Evolutionary conservation across 2,797 vertebrate species (phyloP).

Genomic region (Catharus ustulatus): DNA sequence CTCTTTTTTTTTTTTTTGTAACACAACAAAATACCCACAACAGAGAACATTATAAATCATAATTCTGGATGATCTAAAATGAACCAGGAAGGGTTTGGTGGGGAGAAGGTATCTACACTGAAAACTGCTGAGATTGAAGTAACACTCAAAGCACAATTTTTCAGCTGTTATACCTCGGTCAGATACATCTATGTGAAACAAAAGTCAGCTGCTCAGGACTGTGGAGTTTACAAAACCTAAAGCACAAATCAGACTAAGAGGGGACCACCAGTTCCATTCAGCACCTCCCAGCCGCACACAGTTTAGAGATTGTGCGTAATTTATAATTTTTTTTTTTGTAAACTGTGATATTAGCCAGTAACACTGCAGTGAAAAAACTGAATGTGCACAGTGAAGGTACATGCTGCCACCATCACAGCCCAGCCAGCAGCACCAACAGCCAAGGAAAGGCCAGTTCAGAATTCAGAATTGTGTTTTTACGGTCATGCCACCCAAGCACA

Average conservation of each 20-base stretch:
- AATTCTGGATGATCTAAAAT: not conserved
- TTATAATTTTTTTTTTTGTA: not conserved
- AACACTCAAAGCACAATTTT: not conserved
- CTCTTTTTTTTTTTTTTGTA: not conserved
- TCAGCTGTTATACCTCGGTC: not conserved
- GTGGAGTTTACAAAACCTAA: not conserved
- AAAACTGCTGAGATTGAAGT: not conserved
- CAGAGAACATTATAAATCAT: not conserved
- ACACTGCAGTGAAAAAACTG: not conserved
- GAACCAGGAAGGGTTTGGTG: not conserved
- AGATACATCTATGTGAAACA: not conserved
- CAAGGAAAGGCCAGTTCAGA: accelerated
- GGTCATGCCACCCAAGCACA: accelerated
- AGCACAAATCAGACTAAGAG: not conserved
- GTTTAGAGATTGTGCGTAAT: not conserved
- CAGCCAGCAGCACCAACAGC: not conserved
- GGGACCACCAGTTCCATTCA: not conserved
- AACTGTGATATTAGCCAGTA: not conserved
- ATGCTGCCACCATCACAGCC: not conserved
- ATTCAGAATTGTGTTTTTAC: not conserved
- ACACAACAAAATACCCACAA: not conserved
- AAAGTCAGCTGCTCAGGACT: not conserved
- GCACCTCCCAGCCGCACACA: not conserved
- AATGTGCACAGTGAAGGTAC: not conserved
- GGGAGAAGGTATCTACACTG: not conserved